Evolutionary conservation across 1,140 invertebrate genomes (phyloP).

Genomic region (Habropoda laboriosa): DNA sequence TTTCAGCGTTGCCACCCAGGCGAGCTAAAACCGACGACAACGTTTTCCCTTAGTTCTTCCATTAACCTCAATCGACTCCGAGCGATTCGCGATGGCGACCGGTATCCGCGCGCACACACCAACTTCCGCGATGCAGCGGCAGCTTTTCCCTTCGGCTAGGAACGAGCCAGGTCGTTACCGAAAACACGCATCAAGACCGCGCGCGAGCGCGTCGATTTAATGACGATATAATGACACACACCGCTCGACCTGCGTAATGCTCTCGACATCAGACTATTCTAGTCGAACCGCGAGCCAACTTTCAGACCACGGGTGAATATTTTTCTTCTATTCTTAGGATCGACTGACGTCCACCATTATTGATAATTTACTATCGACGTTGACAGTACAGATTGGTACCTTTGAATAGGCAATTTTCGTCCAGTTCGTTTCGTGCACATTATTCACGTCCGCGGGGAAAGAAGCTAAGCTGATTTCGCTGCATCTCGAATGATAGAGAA

Average conservation of each 20-base stretch:
- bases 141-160: conserved; percentile 54
- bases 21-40: conserved; percentile 15
- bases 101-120: conserved; percentile 48
- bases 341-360: too few relatives aligned
- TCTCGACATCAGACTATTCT: conserved; percentile 52
- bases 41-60: conserved; percentile 31
- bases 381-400: too few relatives aligned
- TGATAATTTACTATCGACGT: too few relatives aligned
- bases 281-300: not conserved
- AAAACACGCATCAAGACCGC: conserved; percentile 56
- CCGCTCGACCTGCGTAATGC: conserved; percentile 53
- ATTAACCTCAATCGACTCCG: conserved; percentile 69
- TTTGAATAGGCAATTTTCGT: too few relatives aligned
- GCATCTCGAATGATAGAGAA: too few relatives aligned
- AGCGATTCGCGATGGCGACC: conserved; percentile 58
- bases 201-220: conserved; percentile 47
- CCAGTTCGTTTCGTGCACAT: too few relatives aligned
- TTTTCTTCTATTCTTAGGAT: too few relatives aligned
- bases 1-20: conserved; percentile 23
- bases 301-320: not conserved
- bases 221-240: conserved; percentile 68
- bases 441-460: too few relatives aligned
- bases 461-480: too few relatives aligned
- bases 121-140: conserved; percentile 45
- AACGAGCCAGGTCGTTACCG: conserved; percentile 61